A percentile compares a stretch with the other conserved stretches of the same genome.
These are phyloP conservation scores for Chrosomus eos DNA, from an alignment of 2,797 vertebrate species.

Conservation along the genomic window DNA sequence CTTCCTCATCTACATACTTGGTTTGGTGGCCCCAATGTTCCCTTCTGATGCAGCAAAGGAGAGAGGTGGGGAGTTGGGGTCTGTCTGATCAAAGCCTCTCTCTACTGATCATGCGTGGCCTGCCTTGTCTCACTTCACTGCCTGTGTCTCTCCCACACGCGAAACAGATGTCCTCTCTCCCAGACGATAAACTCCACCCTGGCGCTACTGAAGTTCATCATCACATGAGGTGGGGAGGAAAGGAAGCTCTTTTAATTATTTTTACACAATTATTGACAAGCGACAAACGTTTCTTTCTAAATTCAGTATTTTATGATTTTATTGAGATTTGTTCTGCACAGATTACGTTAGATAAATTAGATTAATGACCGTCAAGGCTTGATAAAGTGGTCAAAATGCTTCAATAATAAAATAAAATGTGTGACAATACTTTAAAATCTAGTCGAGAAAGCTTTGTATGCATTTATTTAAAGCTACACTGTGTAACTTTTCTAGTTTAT, in stretches of 20 bases:
- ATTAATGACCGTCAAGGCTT: not conserved
- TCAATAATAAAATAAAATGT: not conserved
- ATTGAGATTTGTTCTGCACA: not conserved
- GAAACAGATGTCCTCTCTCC: slow-evolving; percentile 62
- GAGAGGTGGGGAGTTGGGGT: slow-evolving; percentile 20
- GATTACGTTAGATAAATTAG: not conserved
- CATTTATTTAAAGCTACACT: no score
- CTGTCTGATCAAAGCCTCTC: slow-evolving; percentile 63
- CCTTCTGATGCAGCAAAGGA: slow-evolving; percentile 39
- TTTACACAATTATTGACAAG: slow-evolving; percentile 23
- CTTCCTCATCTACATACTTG: slow-evolving; percentile 55
- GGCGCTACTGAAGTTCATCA: slow-evolving; percentile 49
- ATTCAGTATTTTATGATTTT: not conserved
- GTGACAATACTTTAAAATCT: not conserved
- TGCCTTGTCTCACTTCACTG: slow-evolving; percentile 61
- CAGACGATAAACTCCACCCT: slow-evolving; percentile 55
- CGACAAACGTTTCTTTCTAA: not conserved
- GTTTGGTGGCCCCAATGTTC: slow-evolving; percentile 56
- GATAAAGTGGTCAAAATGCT: not conserved
- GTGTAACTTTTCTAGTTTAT: no score
- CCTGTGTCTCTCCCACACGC: slow-evolving; percentile 56
- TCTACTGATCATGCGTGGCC: slow-evolving; percentile 61
- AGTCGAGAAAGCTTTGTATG: not conserved
- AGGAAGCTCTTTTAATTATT: slow-evolving; percentile 40
- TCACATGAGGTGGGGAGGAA: not conserved